These are phyloP conservation scores for Martes flavigula DNA, from an alignment of 2,797 vertebrate species.

Conservation along the genomic window DNA sequence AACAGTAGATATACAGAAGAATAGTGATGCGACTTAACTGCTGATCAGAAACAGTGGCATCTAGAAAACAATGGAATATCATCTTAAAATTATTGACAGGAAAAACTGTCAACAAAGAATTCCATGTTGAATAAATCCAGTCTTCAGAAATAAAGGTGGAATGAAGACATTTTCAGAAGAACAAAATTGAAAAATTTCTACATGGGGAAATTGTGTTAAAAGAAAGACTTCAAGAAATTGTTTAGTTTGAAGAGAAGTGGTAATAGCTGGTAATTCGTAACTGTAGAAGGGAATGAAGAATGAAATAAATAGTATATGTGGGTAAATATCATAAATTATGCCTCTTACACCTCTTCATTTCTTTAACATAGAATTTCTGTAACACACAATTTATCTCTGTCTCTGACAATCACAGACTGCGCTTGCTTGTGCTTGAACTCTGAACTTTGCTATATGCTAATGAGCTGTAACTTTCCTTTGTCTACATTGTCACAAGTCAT, in stretches of 20 bases:
- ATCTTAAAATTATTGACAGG: background rate
- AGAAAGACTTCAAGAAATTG: background rate
- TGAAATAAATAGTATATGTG: background rate
- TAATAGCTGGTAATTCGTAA: background rate
- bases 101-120: background rate
- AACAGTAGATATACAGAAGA: background rate
- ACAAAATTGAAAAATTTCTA: background rate
- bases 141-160: background rate
- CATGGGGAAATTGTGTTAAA: background rate
- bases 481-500: background rate
- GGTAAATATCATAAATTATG: background rate
- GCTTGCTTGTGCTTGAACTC: background rate
- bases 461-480: background rate
- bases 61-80: background rate
- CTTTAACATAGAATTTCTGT: background rate
- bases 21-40: background rate
- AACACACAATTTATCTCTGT: background rate
- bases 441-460: background rate
- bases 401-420: too few relatives aligned
- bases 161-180: background rate
- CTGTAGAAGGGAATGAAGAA: background rate
- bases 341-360: background rate
- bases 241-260: background rate
- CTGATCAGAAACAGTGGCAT: background rate
- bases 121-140: background rate